phyloP scores from a whole-genome alignment of 2,888 invertebrate genomes.

The Lasius platythorax region DNA sequence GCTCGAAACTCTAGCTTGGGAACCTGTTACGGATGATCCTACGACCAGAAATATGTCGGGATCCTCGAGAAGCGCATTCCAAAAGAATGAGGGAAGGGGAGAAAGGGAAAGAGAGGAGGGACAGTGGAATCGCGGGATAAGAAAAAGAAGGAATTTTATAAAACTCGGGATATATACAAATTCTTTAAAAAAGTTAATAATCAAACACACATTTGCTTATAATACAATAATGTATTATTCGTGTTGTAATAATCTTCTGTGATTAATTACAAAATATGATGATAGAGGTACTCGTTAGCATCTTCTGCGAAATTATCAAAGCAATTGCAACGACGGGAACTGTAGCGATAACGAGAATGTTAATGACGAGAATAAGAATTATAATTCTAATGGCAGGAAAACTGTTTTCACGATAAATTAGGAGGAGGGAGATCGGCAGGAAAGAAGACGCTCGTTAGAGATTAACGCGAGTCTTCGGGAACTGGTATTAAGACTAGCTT shows the following conservation, averaged over 20 bases:
- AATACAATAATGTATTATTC: background rate
- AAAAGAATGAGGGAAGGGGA: constrained; percentile 16
- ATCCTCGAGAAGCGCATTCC: constrained; percentile 71
- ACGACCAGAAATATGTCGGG: constrained; percentile 59
- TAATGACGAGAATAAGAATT: constrained; percentile 21
- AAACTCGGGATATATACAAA: background rate
- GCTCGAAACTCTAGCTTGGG: constrained; percentile 15
- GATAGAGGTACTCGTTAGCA: background rate
- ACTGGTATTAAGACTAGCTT: background rate
- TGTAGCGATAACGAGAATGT: constrained; percentile 1
- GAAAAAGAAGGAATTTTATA: constrained; percentile 7
- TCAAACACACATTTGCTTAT: background rate
- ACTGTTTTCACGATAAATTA: background rate
- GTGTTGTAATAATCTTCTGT: background rate
- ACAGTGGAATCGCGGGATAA: background rate
- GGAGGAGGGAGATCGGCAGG: background rate
- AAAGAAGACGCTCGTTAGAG: background rate
- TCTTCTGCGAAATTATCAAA: constrained; percentile 14
- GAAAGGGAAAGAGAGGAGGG: constrained; percentile 22
- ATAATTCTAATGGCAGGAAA: constrained; percentile 26
- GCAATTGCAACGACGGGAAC: background rate
- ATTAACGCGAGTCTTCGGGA: background rate
- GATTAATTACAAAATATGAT: constrained; percentile 32
- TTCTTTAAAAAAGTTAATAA: background rate
- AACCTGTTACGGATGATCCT: constrained; percentile 67